Percentiles rank a stretch among this genome's conserved stretches.
phyloP scores from a whole-genome alignment of 1,140 invertebrate species.

The Tribolium madens region DNA sequence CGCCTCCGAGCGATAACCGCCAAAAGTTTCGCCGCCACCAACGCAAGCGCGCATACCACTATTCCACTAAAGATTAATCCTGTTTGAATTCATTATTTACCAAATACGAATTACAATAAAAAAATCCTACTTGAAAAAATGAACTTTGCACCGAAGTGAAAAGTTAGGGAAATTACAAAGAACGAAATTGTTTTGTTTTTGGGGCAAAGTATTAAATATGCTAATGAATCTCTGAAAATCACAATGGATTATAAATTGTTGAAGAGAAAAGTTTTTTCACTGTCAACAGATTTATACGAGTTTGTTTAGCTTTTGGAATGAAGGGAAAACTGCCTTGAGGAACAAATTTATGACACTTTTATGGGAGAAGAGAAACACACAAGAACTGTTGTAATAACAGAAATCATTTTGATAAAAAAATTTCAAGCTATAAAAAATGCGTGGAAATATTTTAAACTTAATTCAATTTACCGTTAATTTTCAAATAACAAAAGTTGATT shows the following conservation, averaged over 20 bases:
- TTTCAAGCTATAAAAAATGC: too few relatives aligned
- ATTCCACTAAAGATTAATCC: conserved; percentile 26
- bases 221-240: conserved; percentile 15
- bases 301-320: conserved; percentile 3
- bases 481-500: too few relatives aligned
- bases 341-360: background rate
- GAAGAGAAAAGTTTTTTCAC: background rate
- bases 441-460: too few relatives aligned
- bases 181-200: background rate
- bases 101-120: conserved; percentile 3
- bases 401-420: too few relatives aligned
- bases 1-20: conserved; percentile 37
- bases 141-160: background rate
- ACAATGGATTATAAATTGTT: conserved; percentile 6
- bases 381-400: too few relatives aligned
- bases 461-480: too few relatives aligned
- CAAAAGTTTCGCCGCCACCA: conserved; percentile 40
- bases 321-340: background rate
- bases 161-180: too few relatives aligned
- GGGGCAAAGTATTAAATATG: conserved; percentile 8
- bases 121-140: background rate
- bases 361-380: background rate
- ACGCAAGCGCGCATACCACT: conserved; percentile 28
- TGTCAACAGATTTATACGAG: conserved; percentile 4
- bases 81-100: background rate